Evolutionary conservation across 1,140 invertebrate genomes (phyloP).

Genomic region (Penaeus japonicus): DNA sequence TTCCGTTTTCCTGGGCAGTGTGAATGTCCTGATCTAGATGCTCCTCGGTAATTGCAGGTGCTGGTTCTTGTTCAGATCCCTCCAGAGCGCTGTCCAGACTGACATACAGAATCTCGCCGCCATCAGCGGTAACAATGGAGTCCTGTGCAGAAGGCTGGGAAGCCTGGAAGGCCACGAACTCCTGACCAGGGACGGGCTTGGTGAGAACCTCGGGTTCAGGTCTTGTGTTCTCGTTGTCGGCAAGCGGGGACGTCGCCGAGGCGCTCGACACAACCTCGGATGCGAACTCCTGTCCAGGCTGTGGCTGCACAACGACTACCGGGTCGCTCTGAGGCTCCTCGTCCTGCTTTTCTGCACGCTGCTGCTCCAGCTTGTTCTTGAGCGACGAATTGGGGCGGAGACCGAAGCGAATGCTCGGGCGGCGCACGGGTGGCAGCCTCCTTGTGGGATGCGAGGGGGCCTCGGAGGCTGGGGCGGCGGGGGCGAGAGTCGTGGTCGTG

Average conservation of each 20-base stretch:
- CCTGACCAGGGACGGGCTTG: slow-evolving; percentile 40
- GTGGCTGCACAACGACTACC: not conserved
- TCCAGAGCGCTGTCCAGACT: not conserved
- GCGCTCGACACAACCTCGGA: not conserved
- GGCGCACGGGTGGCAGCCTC: not conserved
- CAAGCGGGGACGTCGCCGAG: not conserved
- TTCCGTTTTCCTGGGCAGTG: not conserved
- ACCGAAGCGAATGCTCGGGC: slow-evolving; percentile 8
- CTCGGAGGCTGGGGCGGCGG: not conserved
- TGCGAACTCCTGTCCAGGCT: not conserved
- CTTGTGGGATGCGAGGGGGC: not conserved
- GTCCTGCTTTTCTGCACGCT: not conserved
- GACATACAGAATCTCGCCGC: slow-evolving; percentile 25
- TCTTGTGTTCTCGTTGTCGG: not conserved
- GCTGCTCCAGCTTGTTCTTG: slow-evolving; percentile 16
- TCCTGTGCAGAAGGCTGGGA: not conserved
- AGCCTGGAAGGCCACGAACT: slow-evolving; percentile 47
- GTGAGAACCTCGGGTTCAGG: slow-evolving; percentile 38
- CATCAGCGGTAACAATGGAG: slow-evolving; percentile 20
- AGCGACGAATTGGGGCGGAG: slow-evolving; percentile 8
- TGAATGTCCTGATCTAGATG: not conserved
- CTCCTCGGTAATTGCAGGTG: not conserved
- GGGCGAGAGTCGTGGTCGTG: not conserved
- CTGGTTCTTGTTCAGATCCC: not conserved
- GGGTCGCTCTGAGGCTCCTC: not conserved